These are phyloP conservation scores for Fulmarus glacialis DNA, from an alignment of 2,113 vertebrate species.

Conservation along the genomic window DNA sequence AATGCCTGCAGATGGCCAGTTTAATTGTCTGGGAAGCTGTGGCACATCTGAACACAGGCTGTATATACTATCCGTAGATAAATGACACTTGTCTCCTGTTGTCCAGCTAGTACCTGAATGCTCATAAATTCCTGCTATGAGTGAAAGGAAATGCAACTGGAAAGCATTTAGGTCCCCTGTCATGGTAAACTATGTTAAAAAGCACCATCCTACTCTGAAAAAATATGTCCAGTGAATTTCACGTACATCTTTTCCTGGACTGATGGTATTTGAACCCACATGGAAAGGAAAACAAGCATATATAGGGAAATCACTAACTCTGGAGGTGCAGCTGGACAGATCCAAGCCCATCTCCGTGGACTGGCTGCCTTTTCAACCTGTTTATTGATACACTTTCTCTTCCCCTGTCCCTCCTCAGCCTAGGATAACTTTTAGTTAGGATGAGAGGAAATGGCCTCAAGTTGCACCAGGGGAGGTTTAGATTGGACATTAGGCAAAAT, in stretches of 20 bases:
- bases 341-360: background rate
- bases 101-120: background rate
- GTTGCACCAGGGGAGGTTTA: too few relatives aligned
- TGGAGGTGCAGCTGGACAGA: background rate
- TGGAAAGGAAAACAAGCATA: background rate
- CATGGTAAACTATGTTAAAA: background rate
- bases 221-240: background rate
- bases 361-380: background rate
- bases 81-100: background rate
- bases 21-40: background rate
- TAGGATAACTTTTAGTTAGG: background rate
- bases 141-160: background rate
- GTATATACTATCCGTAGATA: background rate
- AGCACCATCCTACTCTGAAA: background rate
- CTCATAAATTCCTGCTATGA: background rate
- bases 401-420: background rate
- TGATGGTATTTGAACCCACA: background rate
- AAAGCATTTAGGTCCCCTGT: background rate
- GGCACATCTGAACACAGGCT: background rate
- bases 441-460: too few relatives aligned
- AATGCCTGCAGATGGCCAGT: background rate
- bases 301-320: background rate
- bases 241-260: background rate
- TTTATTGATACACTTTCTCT: background rate
- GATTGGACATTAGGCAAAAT: too few relatives aligned